Evolutionary conservation across 2,797 vertebrate genomes (phyloP).

Genomic region (Crenuchus spilurus): DNA sequence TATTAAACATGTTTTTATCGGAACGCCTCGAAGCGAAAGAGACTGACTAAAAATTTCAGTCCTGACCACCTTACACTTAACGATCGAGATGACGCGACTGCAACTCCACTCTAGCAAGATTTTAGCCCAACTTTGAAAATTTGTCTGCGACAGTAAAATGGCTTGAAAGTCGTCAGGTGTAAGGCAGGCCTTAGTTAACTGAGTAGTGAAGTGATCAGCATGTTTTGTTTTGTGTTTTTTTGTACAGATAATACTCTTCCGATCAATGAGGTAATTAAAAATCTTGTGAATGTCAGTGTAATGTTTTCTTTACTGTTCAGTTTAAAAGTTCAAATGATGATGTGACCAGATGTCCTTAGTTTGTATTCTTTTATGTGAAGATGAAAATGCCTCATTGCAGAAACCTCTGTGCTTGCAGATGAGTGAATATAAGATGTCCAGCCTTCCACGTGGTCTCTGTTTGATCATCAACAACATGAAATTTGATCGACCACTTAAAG

Average conservation of each 20-base stretch:
- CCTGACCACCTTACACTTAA: too few relatives aligned
- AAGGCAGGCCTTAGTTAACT: too few relatives aligned
- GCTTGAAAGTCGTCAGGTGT: too few relatives aligned
- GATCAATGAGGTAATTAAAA: conserved; percentile 1
- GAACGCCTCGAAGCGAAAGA: too few relatives aligned
- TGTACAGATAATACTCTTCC: conserved; percentile 1
- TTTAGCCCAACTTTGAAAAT: too few relatives aligned
- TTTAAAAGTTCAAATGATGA: neutral
- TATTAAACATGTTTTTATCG: too few relatives aligned
- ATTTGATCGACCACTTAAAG: conserved; percentile 59
- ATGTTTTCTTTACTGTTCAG: neutral
- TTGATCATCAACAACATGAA: conserved; percentile 86
- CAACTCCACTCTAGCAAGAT: too few relatives aligned
- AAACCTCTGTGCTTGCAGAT: conserved; percentile 57
- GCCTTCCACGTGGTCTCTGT: conserved; percentile 79
- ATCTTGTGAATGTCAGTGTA: neutral
- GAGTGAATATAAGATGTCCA: conserved; percentile 70
- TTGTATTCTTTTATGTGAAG: neutral
- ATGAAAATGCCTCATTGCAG: neutral
- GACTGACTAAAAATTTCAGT: too few relatives aligned
- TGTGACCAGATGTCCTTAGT: neutral
- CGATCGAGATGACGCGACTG: too few relatives aligned
- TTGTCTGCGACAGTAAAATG: too few relatives aligned
- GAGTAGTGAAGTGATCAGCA: neutral
- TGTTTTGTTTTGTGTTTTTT: neutral